Percentiles rank a stretch among this genome's conserved stretches.
Conservation (phyloP, 2,888 invertebrate species). For the Geophilus truncorum region DNA sequence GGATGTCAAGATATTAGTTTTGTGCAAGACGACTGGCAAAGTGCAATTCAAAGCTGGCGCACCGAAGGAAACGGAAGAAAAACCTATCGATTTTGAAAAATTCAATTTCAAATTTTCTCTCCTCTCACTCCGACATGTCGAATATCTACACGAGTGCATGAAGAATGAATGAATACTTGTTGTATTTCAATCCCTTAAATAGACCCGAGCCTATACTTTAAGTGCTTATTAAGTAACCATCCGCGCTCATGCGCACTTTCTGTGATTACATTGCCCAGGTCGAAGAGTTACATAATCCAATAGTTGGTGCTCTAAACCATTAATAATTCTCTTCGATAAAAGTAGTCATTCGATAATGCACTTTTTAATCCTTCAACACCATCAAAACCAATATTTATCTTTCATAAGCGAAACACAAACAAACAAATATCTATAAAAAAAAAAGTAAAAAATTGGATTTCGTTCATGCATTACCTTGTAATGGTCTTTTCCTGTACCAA, state of each 20-base stretch:
- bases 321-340: neutral
- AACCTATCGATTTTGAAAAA: conserved; percentile 5
- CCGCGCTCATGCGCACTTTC: neutral
- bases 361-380: no score
- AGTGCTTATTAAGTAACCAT: neutral
- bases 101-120: conserved; percentile 19
- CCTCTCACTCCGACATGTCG: neutral
- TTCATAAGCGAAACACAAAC: no score
- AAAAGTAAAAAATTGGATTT: neutral
- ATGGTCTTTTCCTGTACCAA: neutral
- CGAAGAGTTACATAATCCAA: neutral
- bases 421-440: neutral
- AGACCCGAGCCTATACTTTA: neutral
- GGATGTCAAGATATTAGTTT: conserved; percentile 16
- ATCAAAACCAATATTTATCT: no score
- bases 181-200: neutral
- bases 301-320: neutral
- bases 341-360: neutral
- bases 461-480: neutral
- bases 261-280: neutral
- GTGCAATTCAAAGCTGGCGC: neutral
- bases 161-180: neutral
- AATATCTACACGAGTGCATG: neutral
- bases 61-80: neutral
- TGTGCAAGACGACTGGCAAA: neutral